Conservation (phyloP, 30 jellyfish, hydroid and myxozoan genomes). For the Cassiopea andromeda region DNA sequence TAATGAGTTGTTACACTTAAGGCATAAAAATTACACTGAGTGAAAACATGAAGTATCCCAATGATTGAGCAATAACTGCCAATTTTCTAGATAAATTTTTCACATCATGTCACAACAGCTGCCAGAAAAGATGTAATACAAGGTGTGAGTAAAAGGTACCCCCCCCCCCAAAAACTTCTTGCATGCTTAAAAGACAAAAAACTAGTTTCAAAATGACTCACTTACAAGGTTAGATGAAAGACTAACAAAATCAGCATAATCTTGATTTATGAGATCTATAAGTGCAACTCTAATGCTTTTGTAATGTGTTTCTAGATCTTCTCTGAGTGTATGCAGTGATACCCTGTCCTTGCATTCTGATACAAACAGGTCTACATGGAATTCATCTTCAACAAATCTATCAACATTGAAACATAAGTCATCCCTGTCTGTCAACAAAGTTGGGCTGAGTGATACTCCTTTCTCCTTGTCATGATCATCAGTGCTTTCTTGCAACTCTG, state of each 20-base stretch:
- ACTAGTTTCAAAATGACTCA: not conserved
- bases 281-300: constrained; percentile 88
- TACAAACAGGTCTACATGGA: constrained; percentile 87
- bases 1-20: too few species aligned
- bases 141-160: too few species aligned
- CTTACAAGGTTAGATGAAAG: constrained; percentile 91
- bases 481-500: not conserved
- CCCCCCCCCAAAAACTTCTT: too few species aligned
- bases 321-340: constrained; percentile 76
- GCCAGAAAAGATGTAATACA: too few species aligned
- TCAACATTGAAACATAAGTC: constrained; percentile 79
- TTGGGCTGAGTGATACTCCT: constrained; percentile 9
- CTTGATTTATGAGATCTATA: constrained; percentile 86
- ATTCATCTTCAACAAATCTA: constrained; percentile 62
- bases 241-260: constrained; percentile 95
- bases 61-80: too few species aligned
- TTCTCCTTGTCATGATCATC: constrained; percentile 2
- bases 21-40: too few species aligned
- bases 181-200: too few species aligned
- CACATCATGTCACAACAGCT: too few species aligned
- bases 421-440: constrained; percentile 13
- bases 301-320: constrained; percentile 88
- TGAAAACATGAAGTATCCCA: too few species aligned
- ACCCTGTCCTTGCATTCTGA: constrained; percentile 88
- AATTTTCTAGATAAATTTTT: too few species aligned